Evolutionary conservation across 1,140 invertebrate species (phyloP).

Genomic region (Drosophila sulfurigaster): DNA sequence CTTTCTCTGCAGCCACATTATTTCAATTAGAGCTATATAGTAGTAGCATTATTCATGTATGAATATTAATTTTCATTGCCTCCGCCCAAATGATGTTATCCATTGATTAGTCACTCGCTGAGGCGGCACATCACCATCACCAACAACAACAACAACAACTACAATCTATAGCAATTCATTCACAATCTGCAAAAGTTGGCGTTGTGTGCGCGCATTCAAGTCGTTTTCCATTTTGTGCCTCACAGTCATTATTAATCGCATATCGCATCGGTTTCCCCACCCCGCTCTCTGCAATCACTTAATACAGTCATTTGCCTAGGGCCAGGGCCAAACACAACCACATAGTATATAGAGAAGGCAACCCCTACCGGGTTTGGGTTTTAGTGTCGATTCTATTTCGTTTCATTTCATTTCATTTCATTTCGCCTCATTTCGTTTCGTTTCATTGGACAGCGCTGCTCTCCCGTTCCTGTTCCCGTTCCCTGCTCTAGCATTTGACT

Average conservation of each 20-base stretch:
- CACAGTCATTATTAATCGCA: constrained; percentile 31
- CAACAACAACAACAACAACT: too few relatives aligned
- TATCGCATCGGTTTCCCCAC: constrained; percentile 1
- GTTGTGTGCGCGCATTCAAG: constrained; percentile 20
- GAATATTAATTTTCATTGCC: neutral
- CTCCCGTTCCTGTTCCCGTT: too few relatives aligned
- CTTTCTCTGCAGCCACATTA: neutral
- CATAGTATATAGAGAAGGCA: constrained; percentile 10
- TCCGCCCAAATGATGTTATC: constrained; percentile 31
- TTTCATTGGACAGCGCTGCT: constrained; percentile 4
- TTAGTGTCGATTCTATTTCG: constrained; percentile 15
- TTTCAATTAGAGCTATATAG: neutral
- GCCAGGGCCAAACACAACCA: constrained; percentile 34
- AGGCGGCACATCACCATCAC: neutral
- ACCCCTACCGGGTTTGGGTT: constrained; percentile 18
- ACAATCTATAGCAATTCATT: constrained; percentile 25
- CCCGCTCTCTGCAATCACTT: constrained; percentile 44
- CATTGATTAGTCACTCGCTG: constrained; percentile 22
- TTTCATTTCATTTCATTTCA: constrained; percentile 14
- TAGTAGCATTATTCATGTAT: constrained; percentile 9
- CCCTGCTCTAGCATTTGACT: constrained; percentile 41
- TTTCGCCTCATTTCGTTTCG: neutral
- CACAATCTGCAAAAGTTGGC: constrained; percentile 8
- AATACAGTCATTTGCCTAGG: constrained; percentile 57
- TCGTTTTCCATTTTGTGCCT: constrained; percentile 12